Evolutionary conservation across 2,888 invertebrate species (phyloP), one percentile per base, ranked within the genome.

Genomic region (Parnassius smintheus): DNA sequence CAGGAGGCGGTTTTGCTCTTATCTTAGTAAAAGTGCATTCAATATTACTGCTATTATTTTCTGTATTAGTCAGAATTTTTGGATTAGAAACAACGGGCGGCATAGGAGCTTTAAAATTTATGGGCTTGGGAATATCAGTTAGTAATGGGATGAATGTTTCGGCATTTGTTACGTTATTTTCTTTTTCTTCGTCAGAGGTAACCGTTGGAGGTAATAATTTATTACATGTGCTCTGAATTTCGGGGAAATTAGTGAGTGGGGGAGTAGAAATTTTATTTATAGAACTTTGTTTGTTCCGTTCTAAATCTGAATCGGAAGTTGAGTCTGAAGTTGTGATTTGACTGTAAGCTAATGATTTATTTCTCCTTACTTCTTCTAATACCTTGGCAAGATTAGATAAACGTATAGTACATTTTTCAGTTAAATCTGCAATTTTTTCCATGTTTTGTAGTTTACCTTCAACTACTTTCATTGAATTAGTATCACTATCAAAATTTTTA

Each of bases 371-470:
- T 82, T 91, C 86, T 68, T 92, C 88, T 56, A 92, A 74, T 51
- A 91, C 89, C 75, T 86, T 88, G 4, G 91, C 89, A 35, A 92
- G 81, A 70, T 86, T 86, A 9, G 88, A 89, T 52, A 92, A 77
- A n/a, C 91, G 78, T 72, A 86, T 81, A 7, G 90, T 89, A 70
- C 91, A 92, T 75, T 87, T 88, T 72, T 91, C 90, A 8, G 91
- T 91, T 35, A 91, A 76, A 68, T 88, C 85, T 13, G 91, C 91
- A 57, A 91, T 90, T 79, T 90, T 91, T 70, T 91, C 91, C 85
- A 91, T 91, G 68, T 91, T 91, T 68, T 90, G 85, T 56, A 90
- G 77, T 78, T 91, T 90, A 56, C 84, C 80, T 76, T 90, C 88
- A 42, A 86, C 91, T 64, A 87, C 61, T 74, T 83, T 85, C 72